Percentiles rank a stretch among this genome's conserved stretches.
phyloP scores from a whole-genome alignment of 2,113 vertebrate genomes.

The Caranx melampygus region DNA sequence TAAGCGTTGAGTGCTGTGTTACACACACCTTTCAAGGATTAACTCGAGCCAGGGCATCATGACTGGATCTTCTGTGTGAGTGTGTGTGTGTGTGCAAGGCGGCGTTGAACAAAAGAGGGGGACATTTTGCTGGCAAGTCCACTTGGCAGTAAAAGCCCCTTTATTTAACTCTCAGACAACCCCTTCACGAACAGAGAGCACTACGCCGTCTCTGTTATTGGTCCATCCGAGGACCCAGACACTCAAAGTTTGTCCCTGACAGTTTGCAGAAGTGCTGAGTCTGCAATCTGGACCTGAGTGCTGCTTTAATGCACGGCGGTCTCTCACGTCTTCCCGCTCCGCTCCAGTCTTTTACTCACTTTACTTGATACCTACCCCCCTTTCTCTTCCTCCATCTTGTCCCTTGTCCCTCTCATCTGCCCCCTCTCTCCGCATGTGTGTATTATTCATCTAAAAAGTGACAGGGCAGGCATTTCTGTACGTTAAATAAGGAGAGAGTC shows the following conservation, averaged over 20 bases:
- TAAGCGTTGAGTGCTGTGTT: slow-evolving; percentile 45
- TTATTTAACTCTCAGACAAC: slow-evolving; percentile 68
- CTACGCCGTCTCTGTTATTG: slow-evolving; percentile 41
- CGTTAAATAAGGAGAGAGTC: slow-evolving; percentile 74
- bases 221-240: slow-evolving; percentile 54
- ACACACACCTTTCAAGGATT: slow-evolving; percentile 65
- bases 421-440: slow-evolving; percentile 62
- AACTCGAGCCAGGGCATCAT: slow-evolving; percentile 22
- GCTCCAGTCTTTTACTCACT: slow-evolving; percentile 52
- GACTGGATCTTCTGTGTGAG: slow-evolving; percentile 11
- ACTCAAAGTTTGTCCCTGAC: slow-evolving; percentile 76
- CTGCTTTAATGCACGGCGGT: slow-evolving; percentile 71
- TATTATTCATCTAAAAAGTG: slow-evolving; percentile 86
- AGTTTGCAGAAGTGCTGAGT: slow-evolving; percentile 77
- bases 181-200: background rate
- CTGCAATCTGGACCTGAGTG: slow-evolving; percentile 78
- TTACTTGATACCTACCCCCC: slow-evolving; percentile 19
- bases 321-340: slow-evolving; percentile 39
- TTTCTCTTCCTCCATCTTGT: slow-evolving; percentile 49
- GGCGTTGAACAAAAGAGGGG: slow-evolving; percentile 55
- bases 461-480: slow-evolving; percentile 67
- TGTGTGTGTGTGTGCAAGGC: slow-evolving; percentile 19
- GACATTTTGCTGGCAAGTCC: slow-evolving; percentile 43
- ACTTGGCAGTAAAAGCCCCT: slow-evolving; percentile 70
- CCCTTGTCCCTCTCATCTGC: slow-evolving; percentile 47